These are phyloP conservation scores for Novumbra hubbsi DNA, from an alignment of 2,797 vertebrate species.

Conservation along the genomic window DNA sequence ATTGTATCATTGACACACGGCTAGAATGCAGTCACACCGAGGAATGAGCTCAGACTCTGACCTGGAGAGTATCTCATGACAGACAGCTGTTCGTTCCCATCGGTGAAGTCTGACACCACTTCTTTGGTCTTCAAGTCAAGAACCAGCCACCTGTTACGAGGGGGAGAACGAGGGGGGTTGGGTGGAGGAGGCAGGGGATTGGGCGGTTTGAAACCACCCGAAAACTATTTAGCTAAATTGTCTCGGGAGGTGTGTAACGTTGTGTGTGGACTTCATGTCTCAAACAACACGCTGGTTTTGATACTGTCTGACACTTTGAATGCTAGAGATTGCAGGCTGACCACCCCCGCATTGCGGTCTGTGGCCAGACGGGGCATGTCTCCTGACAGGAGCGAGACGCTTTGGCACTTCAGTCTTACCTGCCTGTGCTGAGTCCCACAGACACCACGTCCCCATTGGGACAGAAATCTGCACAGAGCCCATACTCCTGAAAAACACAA, in stretches of 20 bases:
- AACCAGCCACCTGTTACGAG: constrained; percentile 81
- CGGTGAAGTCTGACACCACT: constrained; percentile 75
- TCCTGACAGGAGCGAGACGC: neutral
- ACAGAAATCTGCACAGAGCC: constrained; percentile 89
- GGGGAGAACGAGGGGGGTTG: neutral
- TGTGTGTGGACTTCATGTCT: neutral
- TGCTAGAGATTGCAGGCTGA: too few relatives aligned
- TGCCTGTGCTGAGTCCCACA: constrained; percentile 86
- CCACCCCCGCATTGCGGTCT: neutral
- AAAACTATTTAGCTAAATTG: neutral
- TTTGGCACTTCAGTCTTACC: constrained; percentile 64
- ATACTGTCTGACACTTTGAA: neutral
- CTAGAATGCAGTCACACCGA: neutral
- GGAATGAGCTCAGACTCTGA: constrained; percentile 53
- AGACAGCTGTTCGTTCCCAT: constrained; percentile 90
- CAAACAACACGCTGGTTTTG: neutral
- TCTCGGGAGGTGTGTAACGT: neutral
- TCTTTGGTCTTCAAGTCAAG: constrained; percentile 81
- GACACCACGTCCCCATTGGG: constrained; percentile 84
- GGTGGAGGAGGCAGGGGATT: neutral
- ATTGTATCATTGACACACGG: neutral
- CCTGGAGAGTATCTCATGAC: constrained; percentile 92
- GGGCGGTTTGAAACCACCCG: neutral
- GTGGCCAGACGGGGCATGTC: neutral
- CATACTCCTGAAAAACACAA: constrained; percentile 77